Conservation (phyloP, 2,113 vertebrate species). For the Nothobranchius kuhntae region DNA sequence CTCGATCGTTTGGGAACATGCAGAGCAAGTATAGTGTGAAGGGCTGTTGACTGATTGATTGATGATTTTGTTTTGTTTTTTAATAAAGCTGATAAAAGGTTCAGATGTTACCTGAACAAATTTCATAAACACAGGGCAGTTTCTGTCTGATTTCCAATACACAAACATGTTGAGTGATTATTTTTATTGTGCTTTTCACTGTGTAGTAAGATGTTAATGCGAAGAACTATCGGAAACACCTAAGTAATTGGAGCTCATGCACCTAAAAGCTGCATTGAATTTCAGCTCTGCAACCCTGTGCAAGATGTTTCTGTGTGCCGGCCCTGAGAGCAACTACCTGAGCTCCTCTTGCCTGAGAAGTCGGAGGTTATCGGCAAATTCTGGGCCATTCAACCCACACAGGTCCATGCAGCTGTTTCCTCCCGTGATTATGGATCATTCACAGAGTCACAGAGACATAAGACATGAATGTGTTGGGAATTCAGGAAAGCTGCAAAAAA, state of each 20-base stretch:
- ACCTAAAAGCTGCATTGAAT: slow-evolving; percentile 65
- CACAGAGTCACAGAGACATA: slow-evolving; percentile 24
- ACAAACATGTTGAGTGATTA: background rate
- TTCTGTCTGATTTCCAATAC: slow-evolving; percentile 17
- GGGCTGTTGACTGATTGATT: slow-evolving; percentile 64
- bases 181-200: background rate
- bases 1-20: slow-evolving; percentile 48
- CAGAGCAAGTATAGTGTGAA: slow-evolving; percentile 41
- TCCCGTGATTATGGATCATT: slow-evolving; percentile 53
- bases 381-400: slow-evolving; percentile 42
- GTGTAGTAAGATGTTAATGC: background rate
- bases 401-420: slow-evolving; percentile 77
- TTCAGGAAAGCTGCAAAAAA: slow-evolving; percentile 33
- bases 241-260: slow-evolving; percentile 49
- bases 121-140: slow-evolving; percentile 24
- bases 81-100: slow-evolving; percentile 40
- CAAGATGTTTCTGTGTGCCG: slow-evolving; percentile 48
- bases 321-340: slow-evolving; percentile 71
- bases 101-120: slow-evolving; percentile 47
- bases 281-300: slow-evolving; percentile 26
- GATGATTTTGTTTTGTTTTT: slow-evolving; percentile 47
- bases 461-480: slow-evolving; percentile 23
- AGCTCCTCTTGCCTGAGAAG: slow-evolving; percentile 66
- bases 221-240: slow-evolving; percentile 26
- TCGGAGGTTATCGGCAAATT: slow-evolving; percentile 72